Evolutionary conservation across 2,888 invertebrate species (phyloP), one percentile per base, ranked within the genome.

Genomic region (Ectropis crepuscularia): DNA sequence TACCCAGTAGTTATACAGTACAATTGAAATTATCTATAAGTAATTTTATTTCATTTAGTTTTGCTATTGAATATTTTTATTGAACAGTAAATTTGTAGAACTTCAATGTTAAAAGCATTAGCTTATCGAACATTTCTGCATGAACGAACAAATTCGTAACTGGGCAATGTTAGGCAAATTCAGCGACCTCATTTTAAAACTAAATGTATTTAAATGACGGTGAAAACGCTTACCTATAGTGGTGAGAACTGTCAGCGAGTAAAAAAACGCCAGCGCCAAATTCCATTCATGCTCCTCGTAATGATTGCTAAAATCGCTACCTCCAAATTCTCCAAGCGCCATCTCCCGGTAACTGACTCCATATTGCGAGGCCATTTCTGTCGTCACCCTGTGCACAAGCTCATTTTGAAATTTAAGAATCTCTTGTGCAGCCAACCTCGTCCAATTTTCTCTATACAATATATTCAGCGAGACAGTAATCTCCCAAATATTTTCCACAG

Each of bases 201-300:
- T n/a, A 45, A 51, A 45, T 54, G 12, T 54, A 60, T 37, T 38
- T 9, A 39, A 39, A 50, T 37, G 6, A 28, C 38, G 0, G 12
- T 51, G 45, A 59, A 54, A 73, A 68, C 58, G 93, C 96, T 95
- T 87, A 97, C 97, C 97, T 84, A 97, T 97, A 67, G 97, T 98
- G 54, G 98, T 98, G 77, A 99, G 94, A 71, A 99, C 98, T 43
- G 98, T 98, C 74, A 99, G 94, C 28, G 98, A 98, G 90, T 98
- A 99, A 77, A 99, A 95, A 91, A 99, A 98, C 59, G 98, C 97
- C 79, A 96, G 95, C 60, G 97, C 97, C 85, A 97, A 96, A 85
- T 96, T 97, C 97, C 97, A 97, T 85, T 97, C 97, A 84, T 96
- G 95, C 75, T 95, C 95, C 72, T 93, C 91, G 72, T 89, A 88